These are phyloP conservation scores for Drosophila atripex DNA, from an alignment of 2,888 invertebrate genomes.

Conservation along the genomic window DNA sequence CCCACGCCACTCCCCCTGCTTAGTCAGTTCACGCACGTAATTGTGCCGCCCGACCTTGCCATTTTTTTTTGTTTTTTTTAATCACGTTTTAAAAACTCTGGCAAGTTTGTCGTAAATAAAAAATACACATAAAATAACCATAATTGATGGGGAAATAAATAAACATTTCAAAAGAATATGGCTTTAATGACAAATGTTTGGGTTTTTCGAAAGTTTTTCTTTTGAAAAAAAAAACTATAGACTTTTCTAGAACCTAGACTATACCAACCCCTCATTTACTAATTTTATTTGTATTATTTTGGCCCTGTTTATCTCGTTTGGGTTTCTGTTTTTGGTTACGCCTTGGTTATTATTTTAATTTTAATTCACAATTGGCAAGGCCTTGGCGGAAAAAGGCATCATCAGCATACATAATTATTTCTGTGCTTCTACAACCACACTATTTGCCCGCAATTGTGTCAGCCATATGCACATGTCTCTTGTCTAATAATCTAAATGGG, in stretches of 20 bases:
- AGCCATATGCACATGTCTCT: slow-evolving; percentile 58
- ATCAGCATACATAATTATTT: no score
- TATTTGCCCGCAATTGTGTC: slow-evolving; percentile 34
- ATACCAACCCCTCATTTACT: no score
- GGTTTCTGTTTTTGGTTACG: slow-evolving; percentile 13
- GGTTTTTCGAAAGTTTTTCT: not conserved
- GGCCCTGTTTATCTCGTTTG: not conserved
- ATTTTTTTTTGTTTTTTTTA: not conserved
- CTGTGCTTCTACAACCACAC: no score
- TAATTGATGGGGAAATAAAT: not conserved
- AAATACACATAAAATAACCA: not conserved
- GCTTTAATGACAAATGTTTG: not conserved
- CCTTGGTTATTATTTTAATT: slow-evolving; percentile 35
- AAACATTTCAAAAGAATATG: not conserved
- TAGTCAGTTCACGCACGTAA: slow-evolving; percentile 33
- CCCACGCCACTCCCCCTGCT: slow-evolving; percentile 21
- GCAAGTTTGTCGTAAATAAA: slow-evolving; percentile 2
- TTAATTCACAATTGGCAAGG: slow-evolving; percentile 40
- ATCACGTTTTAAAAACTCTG: not conserved
- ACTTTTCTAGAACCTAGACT: no score
- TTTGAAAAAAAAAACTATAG: no score
- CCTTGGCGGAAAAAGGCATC: not conserved
- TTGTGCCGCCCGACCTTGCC: slow-evolving; percentile 33
- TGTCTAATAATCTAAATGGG: slow-evolving; percentile 27
- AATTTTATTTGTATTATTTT: not conserved